These are phyloP conservation scores for Acromyrmex echinatior DNA, from an alignment of 1,140 invertebrate species.

Conservation along the genomic window DNA sequence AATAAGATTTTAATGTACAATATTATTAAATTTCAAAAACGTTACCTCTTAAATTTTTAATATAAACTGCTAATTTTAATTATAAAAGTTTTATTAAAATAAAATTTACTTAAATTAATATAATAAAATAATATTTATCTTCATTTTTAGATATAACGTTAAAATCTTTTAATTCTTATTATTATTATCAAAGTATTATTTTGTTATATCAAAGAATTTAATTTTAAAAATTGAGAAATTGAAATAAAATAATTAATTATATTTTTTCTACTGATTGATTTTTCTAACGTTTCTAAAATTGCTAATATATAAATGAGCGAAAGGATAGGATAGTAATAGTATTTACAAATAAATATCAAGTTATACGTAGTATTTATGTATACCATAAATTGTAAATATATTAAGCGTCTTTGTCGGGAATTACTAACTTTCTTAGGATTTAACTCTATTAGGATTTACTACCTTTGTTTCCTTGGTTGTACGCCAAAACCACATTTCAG, in stretches of 20 bases:
- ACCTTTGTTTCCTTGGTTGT: constrained; percentile 43
- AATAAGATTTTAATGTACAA: background rate
- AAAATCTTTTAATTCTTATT: background rate
- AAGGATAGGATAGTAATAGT: background rate
- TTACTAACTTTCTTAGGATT: constrained; percentile 16
- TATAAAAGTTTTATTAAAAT: background rate
- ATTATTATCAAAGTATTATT: background rate
- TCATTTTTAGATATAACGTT: background rate
- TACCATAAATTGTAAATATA: constrained; percentile 1
- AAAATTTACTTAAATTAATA: background rate
- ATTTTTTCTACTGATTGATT: background rate
- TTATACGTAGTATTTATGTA: background rate
- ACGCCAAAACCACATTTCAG: constrained; percentile 49
- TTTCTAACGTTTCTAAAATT: background rate
- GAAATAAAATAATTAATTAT: background rate
- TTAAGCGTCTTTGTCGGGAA: background rate
- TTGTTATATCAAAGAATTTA: background rate
- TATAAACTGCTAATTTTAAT: background rate
- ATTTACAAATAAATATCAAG: background rate
- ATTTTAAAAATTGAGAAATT: background rate
- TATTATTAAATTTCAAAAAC: background rate
- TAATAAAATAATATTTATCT: background rate
- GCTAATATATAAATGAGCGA: background rate
- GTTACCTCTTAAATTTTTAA: background rate
- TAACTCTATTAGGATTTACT: constrained; percentile 36